Percentiles rank a stretch among this genome's conserved stretches.
These are phyloP conservation scores for Anomalospiza imberbis DNA, from an alignment of 2,797 vertebrate genomes.

Conservation along the genomic window DNA sequence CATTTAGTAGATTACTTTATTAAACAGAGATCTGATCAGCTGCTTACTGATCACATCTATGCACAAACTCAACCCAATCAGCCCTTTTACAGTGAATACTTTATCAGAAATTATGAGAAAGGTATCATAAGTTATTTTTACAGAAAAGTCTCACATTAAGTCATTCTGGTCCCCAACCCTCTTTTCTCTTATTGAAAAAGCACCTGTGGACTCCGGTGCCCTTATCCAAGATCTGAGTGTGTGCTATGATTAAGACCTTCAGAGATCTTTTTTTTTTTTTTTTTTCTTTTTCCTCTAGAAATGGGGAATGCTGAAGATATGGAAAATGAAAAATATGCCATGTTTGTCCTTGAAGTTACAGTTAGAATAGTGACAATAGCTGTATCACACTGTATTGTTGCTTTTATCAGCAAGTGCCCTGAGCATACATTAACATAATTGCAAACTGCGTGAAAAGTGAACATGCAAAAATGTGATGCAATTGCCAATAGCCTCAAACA, in stretches of 20 bases:
- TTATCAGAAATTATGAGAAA: neutral
- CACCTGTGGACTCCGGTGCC: neutral
- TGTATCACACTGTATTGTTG: constrained; percentile 43
- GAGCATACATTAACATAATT: constrained; percentile 65
- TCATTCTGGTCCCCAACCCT: neutral
- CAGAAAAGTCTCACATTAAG: neutral
- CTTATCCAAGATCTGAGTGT: neutral
- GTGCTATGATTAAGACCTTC: constrained; percentile 1
- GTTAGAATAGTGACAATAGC: constrained; percentile 37
- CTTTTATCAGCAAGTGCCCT: constrained; percentile 58
- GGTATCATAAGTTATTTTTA: neutral
- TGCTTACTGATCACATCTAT: neutral
- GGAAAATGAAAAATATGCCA: constrained; percentile 35
- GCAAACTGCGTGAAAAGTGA: constrained; percentile 64
- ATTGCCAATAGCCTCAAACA: constrained; percentile 67
- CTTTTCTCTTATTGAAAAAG: neutral
- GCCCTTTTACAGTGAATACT: neutral
- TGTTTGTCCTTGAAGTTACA: constrained; percentile 51
- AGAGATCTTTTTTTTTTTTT: constrained; percentile 14
- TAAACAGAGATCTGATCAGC: constrained; percentile 1
- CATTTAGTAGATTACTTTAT: neutral
- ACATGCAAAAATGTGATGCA: constrained; percentile 62
- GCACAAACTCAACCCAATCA: neutral
- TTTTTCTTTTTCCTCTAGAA: constrained; percentile 2
- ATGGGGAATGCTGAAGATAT: constrained; percentile 8